These are phyloP conservation scores for Saccostrea cuccullata DNA, from an alignment of 1,140 invertebrate genomes.

Conservation along the genomic window DNA sequence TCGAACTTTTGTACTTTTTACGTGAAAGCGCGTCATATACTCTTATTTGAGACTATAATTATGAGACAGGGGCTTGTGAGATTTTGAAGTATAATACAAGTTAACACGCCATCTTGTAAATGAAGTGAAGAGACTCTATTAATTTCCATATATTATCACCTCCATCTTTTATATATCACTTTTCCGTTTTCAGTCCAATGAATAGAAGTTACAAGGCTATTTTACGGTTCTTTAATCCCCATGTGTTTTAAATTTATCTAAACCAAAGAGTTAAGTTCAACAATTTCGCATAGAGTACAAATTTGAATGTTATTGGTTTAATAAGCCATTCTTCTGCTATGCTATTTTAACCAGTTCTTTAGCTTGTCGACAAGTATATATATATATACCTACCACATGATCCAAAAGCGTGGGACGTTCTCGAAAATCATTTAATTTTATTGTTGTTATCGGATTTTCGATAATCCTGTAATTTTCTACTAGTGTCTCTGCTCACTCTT, in stretches of 20 bases:
- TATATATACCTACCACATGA: neutral
- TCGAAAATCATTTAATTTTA: neutral
- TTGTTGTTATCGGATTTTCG: slow-evolving; percentile 13
- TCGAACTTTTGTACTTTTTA: neutral
- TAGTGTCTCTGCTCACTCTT: neutral
- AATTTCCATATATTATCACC: slow-evolving; percentile 29
- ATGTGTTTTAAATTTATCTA: neutral
- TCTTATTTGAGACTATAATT: slow-evolving; percentile 11
- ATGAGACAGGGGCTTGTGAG: slow-evolving; percentile 22
- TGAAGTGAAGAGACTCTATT: slow-evolving; percentile 4
- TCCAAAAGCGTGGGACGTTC: neutral
- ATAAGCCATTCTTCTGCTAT: neutral
- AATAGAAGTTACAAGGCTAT: neutral
- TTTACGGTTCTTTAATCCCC: neutral
- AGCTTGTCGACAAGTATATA: neutral
- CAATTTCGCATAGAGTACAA: neutral
- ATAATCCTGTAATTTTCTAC: neutral
- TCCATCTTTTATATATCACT: neutral
- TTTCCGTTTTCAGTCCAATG: neutral
- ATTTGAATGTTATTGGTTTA: neutral
- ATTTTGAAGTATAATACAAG: neutral
- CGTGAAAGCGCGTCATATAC: slow-evolving; percentile 26
- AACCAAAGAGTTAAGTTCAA: neutral
- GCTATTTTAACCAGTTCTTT: neutral
- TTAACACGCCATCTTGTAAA: neutral